Conservation (phyloP, 53 echinoderm and acorn worm genomes). For the Mesocentrotus franciscanus region DNA sequence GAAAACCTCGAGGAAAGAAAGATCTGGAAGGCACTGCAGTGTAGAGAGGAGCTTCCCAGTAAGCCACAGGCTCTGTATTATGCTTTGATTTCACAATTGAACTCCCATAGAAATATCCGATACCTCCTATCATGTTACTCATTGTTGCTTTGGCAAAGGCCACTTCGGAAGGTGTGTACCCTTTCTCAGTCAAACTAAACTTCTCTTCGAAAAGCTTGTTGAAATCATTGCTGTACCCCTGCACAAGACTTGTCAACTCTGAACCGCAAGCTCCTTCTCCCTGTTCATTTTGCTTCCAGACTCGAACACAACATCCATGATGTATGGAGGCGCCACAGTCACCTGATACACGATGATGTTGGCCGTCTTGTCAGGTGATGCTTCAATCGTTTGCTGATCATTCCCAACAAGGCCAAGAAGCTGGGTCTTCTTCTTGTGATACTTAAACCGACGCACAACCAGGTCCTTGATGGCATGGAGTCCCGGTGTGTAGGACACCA, state of each 20-base stretch:
- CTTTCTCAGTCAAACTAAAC: constrained; percentile 64
- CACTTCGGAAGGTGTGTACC: constrained; percentile 58
- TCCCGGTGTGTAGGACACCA: constrained; percentile 88
- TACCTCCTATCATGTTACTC: constrained; percentile 95
- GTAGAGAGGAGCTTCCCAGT: constrained; percentile 90
- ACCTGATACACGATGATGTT: constrained; percentile 74
- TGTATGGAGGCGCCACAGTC: constrained; percentile 67
- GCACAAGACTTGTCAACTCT: constrained; percentile 62
- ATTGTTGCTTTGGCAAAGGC: constrained; percentile 71
- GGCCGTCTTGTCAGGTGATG: constrained; percentile 57
- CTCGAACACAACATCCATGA: constrained; percentile 75
- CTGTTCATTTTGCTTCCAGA: constrained; percentile 59
- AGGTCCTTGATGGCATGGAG: constrained; percentile 87
- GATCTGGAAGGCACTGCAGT: constrained; percentile 97
- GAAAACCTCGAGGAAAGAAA: constrained; percentile 96
- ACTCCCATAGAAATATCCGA: constrained; percentile 95
- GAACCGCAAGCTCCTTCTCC: constrained; percentile 38
- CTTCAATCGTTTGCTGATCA: constrained; percentile 66
- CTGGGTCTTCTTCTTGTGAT: constrained; percentile 69
- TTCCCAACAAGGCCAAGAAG: constrained; percentile 87
- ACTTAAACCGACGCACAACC: constrained; percentile 77
- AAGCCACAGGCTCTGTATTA: constrained; percentile 82
- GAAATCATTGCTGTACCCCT: constrained; percentile 61
- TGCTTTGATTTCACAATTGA: constrained; percentile 81
- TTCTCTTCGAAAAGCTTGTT: constrained; percentile 63